Conservation (phyloP, 2,888 invertebrate genomes). For the Cryptocheilus praepositus region DNA sequence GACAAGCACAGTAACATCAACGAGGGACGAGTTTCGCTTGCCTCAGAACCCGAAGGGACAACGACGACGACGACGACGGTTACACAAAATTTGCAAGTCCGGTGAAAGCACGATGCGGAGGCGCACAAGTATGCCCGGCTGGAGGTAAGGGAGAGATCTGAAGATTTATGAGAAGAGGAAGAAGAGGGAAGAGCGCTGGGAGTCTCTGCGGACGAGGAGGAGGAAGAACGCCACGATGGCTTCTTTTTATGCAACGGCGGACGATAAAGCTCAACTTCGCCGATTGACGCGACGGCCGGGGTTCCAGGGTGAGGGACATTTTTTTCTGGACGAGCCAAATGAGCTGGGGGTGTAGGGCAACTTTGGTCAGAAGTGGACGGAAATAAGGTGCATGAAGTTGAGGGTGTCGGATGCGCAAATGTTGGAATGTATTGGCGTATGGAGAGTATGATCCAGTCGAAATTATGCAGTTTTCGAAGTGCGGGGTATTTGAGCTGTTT, state of each 20-base stretch:
- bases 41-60: constrained; percentile 15
- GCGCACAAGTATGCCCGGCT: constrained; percentile 12
- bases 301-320: no score
- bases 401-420: no score
- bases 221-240: no score
- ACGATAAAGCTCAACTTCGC: constrained; percentile 28
- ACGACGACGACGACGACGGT: constrained; percentile 35
- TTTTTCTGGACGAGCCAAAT: no score
- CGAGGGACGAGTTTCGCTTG: constrained; percentile 13
- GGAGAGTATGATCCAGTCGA: no score
- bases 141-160: constrained; percentile 18
- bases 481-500: no score
- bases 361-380: no score
- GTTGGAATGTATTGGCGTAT: no score
- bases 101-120: constrained; percentile 58
- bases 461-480: no score
- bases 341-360: no score
- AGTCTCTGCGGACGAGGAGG: not conserved
- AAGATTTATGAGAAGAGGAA: constrained; percentile 21
- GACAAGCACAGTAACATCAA: not conserved
- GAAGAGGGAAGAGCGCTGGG: not conserved
- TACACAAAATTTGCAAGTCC: constrained; percentile 65
- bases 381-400: no score
- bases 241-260: not conserved
- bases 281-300: no score